Percentiles rank a stretch among this genome's conserved stretches.
These are phyloP conservation scores for Chinchilla lanigera DNA, from an alignment of 2,113 vertebrate species.

Conservation along the genomic window DNA sequence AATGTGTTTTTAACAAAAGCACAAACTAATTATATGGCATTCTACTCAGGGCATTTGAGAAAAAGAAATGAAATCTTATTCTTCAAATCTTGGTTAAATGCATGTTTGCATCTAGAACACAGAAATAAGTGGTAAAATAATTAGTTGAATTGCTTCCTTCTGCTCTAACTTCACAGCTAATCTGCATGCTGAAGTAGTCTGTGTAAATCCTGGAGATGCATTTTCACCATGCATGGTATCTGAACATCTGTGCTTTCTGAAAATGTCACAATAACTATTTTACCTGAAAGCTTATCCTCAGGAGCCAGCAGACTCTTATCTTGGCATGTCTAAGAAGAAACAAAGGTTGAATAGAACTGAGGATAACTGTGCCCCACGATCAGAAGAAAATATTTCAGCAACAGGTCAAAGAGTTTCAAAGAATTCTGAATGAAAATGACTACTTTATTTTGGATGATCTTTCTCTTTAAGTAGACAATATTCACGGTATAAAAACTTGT, in stretches of 20 bases:
- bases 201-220: not conserved
- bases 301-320: slow-evolving; percentile 34
- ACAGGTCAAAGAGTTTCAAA: not conserved
- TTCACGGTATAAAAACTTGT: not conserved
- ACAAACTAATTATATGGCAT: slow-evolving; percentile 82
- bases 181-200: slow-evolving; percentile 47
- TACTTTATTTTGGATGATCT: not conserved
- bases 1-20: slow-evolving; percentile 85
- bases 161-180: slow-evolving; percentile 43
- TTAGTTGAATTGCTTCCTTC: slow-evolving; percentile 60
- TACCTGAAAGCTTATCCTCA: slow-evolving; percentile 43
- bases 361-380: not conserved
- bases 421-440: slow-evolving; percentile 10
- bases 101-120: slow-evolving; percentile 66
- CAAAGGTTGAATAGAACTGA: slow-evolving; percentile 15
- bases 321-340: slow-evolving; percentile 60
- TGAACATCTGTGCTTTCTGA: slow-evolving; percentile 73
- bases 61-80: slow-evolving; percentile 67
- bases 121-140: slow-evolving; percentile 69
- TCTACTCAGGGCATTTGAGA: slow-evolving; percentile 72
- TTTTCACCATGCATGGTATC: not conserved
- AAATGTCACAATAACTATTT: slow-evolving; percentile 73
- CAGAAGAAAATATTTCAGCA: slow-evolving; percentile 52
- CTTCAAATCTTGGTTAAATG: slow-evolving; percentile 70
- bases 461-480: slow-evolving; percentile 5